Base-by-base conservation (phyloP, 2,888 invertebrate genomes). In the Herminia tarsipennalis region DNA sequence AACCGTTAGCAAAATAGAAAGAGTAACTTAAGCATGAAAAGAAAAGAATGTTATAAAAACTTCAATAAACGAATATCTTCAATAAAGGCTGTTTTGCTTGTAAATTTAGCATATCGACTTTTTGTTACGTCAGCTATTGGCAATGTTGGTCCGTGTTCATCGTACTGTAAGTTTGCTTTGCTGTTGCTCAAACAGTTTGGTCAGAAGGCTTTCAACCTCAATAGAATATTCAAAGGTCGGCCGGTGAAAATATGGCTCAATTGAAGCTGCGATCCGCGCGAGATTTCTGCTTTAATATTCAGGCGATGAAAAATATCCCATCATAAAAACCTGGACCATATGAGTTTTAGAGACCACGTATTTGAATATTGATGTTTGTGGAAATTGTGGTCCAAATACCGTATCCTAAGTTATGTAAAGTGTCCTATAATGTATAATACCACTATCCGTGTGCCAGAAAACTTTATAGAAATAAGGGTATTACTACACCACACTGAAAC, bases 341-440 rank as follows among this genome's bases (percentile, higher is more conserved):
- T 82, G 85, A 84, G 86, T 80, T 86, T 85, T 79, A 81, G 83
- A 77, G 70, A 74, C 73, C 67, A 59, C 77, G 78, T 76, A 81
- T 86, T 86, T 86, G 81, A 86, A 88, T 88, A 88, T 88, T 86
- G 83, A 87, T 86, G 81, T 84, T 86, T 85, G 84, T 87, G 80
- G 78, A 81, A 80, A 83, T 70, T 73, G 63, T 57, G 47, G 56
- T 48, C 49, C 50, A 58, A 38, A 49, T 44, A 37, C 27, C 33
- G 21, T 24, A 46, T 47, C 45, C 50, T 38, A 41, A 29, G 44
- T 45, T 45, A 27, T 68, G 69, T 70, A 69, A 73, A 76, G 71
- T 49, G 63, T 53, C 50, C 52, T 58, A 55, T 56, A 66, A 60
- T 43, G 47, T 22, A 56, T 54, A 55, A 54, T 18, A 18, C 3